These are phyloP conservation scores for Phalangium opilio DNA, from an alignment of 2,888 invertebrate genomes.

Conservation along the genomic window DNA sequence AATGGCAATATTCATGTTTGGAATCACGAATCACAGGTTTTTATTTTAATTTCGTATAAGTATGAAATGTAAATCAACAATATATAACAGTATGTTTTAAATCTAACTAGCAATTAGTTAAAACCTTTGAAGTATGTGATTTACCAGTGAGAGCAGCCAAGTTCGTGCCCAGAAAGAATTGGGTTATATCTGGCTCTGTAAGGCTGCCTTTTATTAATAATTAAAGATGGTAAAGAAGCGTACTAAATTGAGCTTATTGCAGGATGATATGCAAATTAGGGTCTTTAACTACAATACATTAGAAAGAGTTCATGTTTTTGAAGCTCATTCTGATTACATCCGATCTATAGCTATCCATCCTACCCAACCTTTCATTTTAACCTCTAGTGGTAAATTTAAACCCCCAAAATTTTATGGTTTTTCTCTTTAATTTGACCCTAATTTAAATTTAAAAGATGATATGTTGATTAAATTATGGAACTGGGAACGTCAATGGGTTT, in stretches of 20 bases:
- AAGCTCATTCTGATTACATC: constrained; percentile 97
- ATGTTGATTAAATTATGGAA: constrained; percentile 98
- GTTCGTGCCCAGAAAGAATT: constrained; percentile 94
- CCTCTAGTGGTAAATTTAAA: constrained; percentile 72
- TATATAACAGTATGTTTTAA: background rate
- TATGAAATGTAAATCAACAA: no score
- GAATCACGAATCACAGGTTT: constrained; percentile 92
- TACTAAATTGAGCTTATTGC: no score
- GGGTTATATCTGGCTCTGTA: constrained; percentile 92
- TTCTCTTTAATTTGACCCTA: no score
- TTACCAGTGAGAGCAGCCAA: constrained; percentile 88
- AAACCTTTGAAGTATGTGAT: constrained; percentile 60
- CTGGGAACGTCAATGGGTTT: constrained; percentile 97
- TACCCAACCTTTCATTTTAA: constrained; percentile 88
- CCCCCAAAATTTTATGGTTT: constrained; percentile 4
- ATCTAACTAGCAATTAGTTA: constrained; percentile 34
- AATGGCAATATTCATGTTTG: constrained; percentile 99
- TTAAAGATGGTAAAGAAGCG: no score
- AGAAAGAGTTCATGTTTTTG: constrained; percentile 86
- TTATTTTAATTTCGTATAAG: background rate
- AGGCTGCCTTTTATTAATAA: constrained; percentile 5
- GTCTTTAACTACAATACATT: constrained; percentile 98
- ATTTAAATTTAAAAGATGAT: constrained; percentile 72
- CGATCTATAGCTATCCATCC: constrained; percentile 93
- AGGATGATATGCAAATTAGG: constrained; percentile 49